Evolutionary conservation across 2,113 vertebrate genomes (phyloP).

Genomic region (Ariopsis seemanni): DNA sequence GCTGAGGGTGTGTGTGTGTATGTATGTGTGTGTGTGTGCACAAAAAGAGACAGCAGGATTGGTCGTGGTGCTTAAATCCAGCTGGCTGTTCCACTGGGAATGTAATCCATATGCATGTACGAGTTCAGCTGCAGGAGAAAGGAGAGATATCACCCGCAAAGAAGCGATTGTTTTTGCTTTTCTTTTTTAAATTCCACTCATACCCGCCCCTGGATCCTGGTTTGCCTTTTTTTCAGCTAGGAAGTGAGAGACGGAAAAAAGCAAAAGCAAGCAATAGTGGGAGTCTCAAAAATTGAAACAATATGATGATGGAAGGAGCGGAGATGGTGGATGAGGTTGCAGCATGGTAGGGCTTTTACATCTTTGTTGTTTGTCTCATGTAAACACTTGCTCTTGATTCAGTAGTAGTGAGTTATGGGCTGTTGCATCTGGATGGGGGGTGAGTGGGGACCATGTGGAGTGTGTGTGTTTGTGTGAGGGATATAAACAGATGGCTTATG

Average conservation of each 20-base stretch:
- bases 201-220: conserved; percentile 55
- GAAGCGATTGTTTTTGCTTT: conserved; percentile 60
- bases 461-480: conserved; percentile 26
- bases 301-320: conserved; percentile 28
- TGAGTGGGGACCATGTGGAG: conserved; percentile 14
- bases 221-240: conserved; percentile 33
- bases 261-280: conserved; percentile 1
- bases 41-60: conserved; percentile 17
- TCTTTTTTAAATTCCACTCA: conserved; percentile 64
- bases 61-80: conserved; percentile 52
- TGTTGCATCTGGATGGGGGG: conserved; percentile 27
- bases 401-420: neutral
- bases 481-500: too few relatives aligned
- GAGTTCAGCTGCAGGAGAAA: conserved; percentile 56
- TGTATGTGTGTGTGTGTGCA: conserved; percentile 1
- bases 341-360: conserved; percentile 42
- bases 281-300: neutral
- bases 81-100: conserved; percentile 55
- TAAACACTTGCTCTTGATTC: conserved; percentile 2
- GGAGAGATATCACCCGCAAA: conserved; percentile 56
- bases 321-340: conserved; percentile 29
- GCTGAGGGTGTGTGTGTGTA: conserved; percentile 30
- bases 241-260: conserved; percentile 16
- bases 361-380: neutral
- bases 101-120: conserved; percentile 62